Evolutionary conservation across 1,140 invertebrate genomes (phyloP), one percentile per base, ranked within the genome.

Genomic region (Rhagoletis pomonella): DNA sequence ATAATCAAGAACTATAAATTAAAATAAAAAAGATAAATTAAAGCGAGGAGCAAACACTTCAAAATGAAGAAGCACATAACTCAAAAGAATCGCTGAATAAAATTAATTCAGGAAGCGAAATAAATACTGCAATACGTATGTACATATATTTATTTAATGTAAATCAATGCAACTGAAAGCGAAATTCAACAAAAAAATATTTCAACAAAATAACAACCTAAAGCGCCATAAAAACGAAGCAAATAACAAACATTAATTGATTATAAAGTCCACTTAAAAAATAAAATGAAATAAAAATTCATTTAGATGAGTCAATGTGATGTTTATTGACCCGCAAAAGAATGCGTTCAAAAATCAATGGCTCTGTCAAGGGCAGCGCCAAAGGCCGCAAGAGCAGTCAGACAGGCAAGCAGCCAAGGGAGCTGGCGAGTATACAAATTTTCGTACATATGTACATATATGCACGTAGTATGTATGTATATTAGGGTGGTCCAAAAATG

Each of bases 331-430:
- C 47, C 73, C 73, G 47, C 47, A 81, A 50, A 19, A 55, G 12
- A 47, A 4, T 73, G 44, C 14, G 19, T 3, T n/a, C 5, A 9
- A 81, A 81, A 81, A 55, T 81, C 73, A 81, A 58, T 81, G 47
- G n/a, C 73, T 17, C 73, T 55, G 73, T 81, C 73, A 81, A 81
- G 73, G 73, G 73, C 73, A 81, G 19, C 73, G 7, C 17, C 73
- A 81, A 81, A 81, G 7, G 73, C 12, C 67, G 10, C 14, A 4
- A 62, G 17, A 62, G 10, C 17, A 17, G 17, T 0, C 64, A 6
- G 60, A 3, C 69, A 73, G 44, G 44, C 69, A 81, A 81, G n/a
- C 73, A 50, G 73, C 73, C 73, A 81, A 81, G 47, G 47, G 47
- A 81, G 0, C 47, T 47, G 64, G 17, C 69, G 9, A 29, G 12